Evolutionary conservation across 2,797 vertebrate genomes (phyloP), one percentile per base, ranked within the genome.

Genomic region (Pangasius sanitwongsei): DNA sequence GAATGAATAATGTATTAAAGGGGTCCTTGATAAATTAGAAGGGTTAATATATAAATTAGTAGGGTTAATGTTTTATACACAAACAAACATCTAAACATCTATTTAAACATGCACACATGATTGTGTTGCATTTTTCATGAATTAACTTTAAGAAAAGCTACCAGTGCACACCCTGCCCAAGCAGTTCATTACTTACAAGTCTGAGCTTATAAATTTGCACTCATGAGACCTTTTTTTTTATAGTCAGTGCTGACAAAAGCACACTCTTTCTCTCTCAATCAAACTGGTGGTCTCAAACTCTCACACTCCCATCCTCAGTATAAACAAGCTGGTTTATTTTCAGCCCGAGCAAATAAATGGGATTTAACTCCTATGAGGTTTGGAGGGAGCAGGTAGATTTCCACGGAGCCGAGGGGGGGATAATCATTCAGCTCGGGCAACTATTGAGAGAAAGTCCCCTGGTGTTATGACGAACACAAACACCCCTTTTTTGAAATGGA

Each of bases 401-500:
- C 89, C 93, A 91, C 92, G 91, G 92, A 93, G n/a, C 57, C 15
- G n/a, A 28, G n/a, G 48, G 67, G 74, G 70, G 61, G 69, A 82
- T 88, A 88, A 89, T 89, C 90, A 53, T 81, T 92, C 90, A 87
- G 87, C 86, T 85, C 86, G 53, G 77, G 82, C 86, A 72, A 55
- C 83, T 94, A 87, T 83, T 87, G 93, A 95, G 94, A 94, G 93
- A 89, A 94, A 93, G 95, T 95, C 94, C 95, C 95, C 91, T 75
- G 93, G 93, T 94, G 94, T 93, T 94, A 93, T 95, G 94, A 95
- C 93, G 94, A 95, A 96, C 93, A 94, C 82, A 93, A 91, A 94
- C 86, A 92, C 92, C 89, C 90, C 91, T 31, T 94, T 83, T 95
- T 96, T 96, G 93, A 95, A 96, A 96, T 96, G 95, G 95, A 96